These are phyloP conservation scores for Malurus elegans DNA, from an alignment of 2,113 vertebrate genomes.

Conservation along the genomic window DNA sequence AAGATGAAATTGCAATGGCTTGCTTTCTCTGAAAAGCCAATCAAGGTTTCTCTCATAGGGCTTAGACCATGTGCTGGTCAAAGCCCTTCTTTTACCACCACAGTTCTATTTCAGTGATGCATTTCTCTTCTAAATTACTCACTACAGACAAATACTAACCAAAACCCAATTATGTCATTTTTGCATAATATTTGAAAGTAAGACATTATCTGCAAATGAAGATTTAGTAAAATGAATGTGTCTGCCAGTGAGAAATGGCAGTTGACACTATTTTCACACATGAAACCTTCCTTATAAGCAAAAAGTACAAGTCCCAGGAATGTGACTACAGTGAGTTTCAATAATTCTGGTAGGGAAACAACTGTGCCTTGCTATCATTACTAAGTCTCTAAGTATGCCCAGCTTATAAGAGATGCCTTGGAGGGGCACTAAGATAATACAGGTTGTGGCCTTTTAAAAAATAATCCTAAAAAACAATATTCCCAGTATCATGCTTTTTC, in stretches of 20 bases:
- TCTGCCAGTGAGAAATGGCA: not conserved
- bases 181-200: not conserved
- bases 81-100: not conserved
- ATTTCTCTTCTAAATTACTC: not conserved
- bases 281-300: not conserved
- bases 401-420: not conserved
- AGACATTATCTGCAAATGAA: not conserved
- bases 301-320: not conserved
- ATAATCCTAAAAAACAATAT: not conserved
- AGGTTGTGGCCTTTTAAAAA: not conserved
- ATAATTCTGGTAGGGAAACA: not conserved
- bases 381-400: not conserved
- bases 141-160: not conserved
- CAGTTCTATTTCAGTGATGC: not conserved
- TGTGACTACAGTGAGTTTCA: accelerated
- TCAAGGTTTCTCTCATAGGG: not conserved
- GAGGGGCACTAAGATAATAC: not conserved
- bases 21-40: not conserved
- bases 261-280: not conserved
- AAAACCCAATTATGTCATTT: not conserved
- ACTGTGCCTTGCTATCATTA: not conserved
- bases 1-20: constrained; percentile 21
- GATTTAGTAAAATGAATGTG: not conserved
- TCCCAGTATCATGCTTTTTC: not conserved
- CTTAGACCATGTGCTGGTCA: not conserved